These are phyloP conservation scores for Emydura subglobosa DNA, from an alignment of 2,113 vertebrate genomes.

Conservation along the genomic window DNA sequence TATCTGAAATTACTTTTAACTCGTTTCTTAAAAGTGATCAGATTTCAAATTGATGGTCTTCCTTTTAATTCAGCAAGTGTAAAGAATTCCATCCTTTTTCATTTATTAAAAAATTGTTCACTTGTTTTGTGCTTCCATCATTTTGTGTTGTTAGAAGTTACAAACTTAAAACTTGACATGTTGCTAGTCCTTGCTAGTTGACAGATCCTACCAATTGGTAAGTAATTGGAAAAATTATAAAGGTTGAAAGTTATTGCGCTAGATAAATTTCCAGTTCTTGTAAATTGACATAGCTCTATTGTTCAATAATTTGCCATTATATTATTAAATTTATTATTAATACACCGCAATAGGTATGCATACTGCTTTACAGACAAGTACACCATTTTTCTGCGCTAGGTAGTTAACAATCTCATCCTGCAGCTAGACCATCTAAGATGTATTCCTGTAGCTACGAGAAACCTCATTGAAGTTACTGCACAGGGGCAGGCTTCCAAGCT, in stretches of 20 bases:
- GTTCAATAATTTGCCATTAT: background rate
- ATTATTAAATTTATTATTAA: background rate
- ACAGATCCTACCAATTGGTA: background rate
- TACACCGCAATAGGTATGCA: background rate
- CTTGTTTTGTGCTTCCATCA: background rate
- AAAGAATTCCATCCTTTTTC: background rate
- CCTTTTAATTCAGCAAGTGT: background rate
- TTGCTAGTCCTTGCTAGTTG: background rate
- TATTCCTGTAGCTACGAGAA: background rate
- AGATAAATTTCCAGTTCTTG: background rate
- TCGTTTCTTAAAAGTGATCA: background rate
- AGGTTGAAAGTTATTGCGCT: background rate
- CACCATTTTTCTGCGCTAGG: background rate
- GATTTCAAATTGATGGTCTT: background rate
- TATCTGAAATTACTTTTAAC: background rate
- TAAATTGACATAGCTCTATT: background rate
- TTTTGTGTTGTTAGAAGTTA: no score
- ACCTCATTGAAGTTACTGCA: background rate
- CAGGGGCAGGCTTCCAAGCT: background rate
- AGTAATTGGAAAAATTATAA: background rate
- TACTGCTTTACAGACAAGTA: background rate
- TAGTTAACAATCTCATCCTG: background rate
- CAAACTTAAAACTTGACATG: fast-evolving
- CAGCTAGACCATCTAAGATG: background rate
- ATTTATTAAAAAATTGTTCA: no score